Percentiles rank a stretch among this genome's conserved stretches.
phyloP scores from a whole-genome alignment of 2,113 vertebrate species.

The Syngnathus floridae region DNA sequence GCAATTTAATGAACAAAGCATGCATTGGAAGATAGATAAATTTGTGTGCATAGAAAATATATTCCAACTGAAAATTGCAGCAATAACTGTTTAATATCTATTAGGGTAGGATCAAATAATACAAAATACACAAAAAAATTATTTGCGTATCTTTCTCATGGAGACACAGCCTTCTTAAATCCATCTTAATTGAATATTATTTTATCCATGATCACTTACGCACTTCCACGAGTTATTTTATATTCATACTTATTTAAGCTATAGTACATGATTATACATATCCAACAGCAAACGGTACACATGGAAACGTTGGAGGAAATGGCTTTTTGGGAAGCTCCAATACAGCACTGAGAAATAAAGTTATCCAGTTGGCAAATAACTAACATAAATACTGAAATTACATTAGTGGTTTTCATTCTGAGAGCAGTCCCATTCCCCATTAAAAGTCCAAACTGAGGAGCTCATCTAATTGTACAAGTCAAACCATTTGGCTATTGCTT shows the following conservation, averaged over 20 bases:
- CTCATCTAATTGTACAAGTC: conserved; percentile 15
- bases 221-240: conserved; percentile 38
- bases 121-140: conserved; percentile 66
- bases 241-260: conserved; percentile 55
- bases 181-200: conserved; percentile 35
- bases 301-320: conserved; percentile 16
- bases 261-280: conserved; percentile 64
- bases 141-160: conserved; percentile 32
- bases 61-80: conserved; percentile 41
- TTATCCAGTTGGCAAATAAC: conserved; percentile 53
- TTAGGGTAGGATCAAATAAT: conserved; percentile 65
- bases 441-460: not conserved
- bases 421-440: conserved; percentile 11
- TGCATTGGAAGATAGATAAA: not conserved
- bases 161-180: conserved; percentile 44
- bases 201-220: conserved; percentile 36
- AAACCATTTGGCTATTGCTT: conserved; percentile 42
- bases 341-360: conserved; percentile 48
- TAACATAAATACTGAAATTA: conserved; percentile 25
- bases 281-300: conserved; percentile 53
- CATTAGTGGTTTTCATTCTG: conserved; percentile 22
- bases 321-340: conserved; percentile 46
- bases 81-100: conserved; percentile 69
- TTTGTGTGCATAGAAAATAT: not conserved
- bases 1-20: not conserved